Percentiles rank a stretch among this genome's conserved stretches.
Conservation (phyloP, 2,113 vertebrate genomes). For the Eublepharis macularius region DNA sequence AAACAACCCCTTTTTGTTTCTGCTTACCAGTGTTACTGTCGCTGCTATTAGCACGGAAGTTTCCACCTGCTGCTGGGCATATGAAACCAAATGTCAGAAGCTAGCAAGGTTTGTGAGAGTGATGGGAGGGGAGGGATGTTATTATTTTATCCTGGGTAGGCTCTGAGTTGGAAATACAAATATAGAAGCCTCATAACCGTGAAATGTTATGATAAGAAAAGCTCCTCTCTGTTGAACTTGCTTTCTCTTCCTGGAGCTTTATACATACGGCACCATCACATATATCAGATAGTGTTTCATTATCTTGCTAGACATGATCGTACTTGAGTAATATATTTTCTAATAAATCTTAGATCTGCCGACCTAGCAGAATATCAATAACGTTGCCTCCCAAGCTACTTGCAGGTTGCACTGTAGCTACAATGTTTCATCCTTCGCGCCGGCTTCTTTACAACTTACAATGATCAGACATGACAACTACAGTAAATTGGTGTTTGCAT, state of each 20-base stretch:
- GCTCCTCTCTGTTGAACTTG: neutral
- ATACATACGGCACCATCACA: constrained; percentile 13
- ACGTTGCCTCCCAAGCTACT: constrained; percentile 36
- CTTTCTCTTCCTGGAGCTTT: constrained; percentile 32
- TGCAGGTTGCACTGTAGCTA: constrained; percentile 22
- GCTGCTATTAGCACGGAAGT: neutral
- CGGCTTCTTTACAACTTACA: constrained; percentile 38
- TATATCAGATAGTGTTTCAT: constrained; percentile 50
- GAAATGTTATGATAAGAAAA: neutral
- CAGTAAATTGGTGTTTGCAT: constrained; percentile 51
- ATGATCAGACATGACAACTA: constrained; percentile 51
- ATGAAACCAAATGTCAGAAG: constrained; percentile 2
- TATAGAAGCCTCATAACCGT: neutral
- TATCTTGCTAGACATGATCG: constrained; percentile 48
- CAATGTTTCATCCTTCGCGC: constrained; percentile 1
- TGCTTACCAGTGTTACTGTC: neutral
- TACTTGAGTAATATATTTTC: constrained; percentile 39
- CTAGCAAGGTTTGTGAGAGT: neutral
- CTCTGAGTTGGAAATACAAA: neutral
- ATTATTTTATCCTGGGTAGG: neutral
- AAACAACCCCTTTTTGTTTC: neutral
- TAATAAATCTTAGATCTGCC: constrained; percentile 60
- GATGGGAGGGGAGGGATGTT: constrained; percentile 3
- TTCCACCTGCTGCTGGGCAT: neutral
- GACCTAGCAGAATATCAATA: constrained; percentile 30